Evolutionary conservation across 2,113 vertebrate species (phyloP).

Genomic region (Paedocypris sp.): DNA sequence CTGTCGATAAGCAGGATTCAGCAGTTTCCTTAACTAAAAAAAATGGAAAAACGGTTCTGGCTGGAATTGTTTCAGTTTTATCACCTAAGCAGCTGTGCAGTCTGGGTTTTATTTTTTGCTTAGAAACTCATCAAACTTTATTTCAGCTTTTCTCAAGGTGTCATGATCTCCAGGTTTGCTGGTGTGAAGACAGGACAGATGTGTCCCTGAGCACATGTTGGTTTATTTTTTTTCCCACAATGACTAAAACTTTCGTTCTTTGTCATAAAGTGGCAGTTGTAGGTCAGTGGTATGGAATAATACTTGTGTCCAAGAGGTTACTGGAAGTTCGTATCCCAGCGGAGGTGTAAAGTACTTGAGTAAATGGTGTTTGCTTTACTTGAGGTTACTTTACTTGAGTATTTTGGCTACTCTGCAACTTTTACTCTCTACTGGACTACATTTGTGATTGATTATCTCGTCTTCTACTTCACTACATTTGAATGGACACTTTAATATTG

Average conservation of each 20-base stretch:
- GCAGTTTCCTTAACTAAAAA: conserved; percentile 22
- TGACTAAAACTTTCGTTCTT: neutral
- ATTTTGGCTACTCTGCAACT: no score
- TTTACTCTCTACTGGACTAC: no score
- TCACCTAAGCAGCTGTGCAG: conserved; percentile 36
- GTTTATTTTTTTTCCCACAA: conserved; percentile 18
- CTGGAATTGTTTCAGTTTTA: conserved; percentile 22
- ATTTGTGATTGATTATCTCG: no score
- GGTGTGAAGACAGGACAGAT: conserved; percentile 27
- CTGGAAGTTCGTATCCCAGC: no score
- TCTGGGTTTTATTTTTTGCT: conserved; percentile 32
- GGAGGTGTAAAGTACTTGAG: no score
- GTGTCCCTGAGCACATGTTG: conserved; percentile 8
- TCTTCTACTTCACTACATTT: no score
- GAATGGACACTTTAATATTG: no score
- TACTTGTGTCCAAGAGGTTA: no score
- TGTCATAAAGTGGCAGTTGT: neutral
- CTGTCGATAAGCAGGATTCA: conserved; percentile 18
- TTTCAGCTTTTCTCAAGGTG: conserved; percentile 31
- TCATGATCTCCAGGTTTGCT: conserved; percentile 25
- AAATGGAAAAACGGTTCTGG: conserved; percentile 35
- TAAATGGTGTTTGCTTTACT: no score
- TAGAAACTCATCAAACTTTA: conserved; percentile 36
- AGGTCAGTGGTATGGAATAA: neutral
- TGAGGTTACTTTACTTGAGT: no score